Conservation (phyloP, 1,140 invertebrate species). For the Apolygus lucorum region DNA sequence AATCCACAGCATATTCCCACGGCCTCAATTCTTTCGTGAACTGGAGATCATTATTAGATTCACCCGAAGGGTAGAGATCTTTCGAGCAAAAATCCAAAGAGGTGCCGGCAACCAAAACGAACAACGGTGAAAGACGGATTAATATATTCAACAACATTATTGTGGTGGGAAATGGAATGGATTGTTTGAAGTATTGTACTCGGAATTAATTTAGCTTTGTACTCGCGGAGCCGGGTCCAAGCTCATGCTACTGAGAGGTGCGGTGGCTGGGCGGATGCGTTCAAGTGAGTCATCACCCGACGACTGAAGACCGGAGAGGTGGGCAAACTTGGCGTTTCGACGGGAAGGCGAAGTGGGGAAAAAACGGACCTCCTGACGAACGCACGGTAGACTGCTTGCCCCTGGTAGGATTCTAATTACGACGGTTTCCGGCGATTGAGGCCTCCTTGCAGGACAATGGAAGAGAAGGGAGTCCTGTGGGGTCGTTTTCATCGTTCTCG, state of each 20-base stretch:
- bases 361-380: no score
- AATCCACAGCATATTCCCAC: slow-evolving; percentile 54
- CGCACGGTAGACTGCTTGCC: no score
- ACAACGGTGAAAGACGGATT: neutral
- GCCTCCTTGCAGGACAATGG: no score
- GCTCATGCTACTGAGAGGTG: neutral
- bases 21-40: slow-evolving; percentile 60
- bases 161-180: no score
- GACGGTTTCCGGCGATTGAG: no score
- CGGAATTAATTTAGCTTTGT: neutral
- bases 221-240: neutral
- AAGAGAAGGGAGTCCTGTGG: no score
- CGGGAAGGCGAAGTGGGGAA: no score
- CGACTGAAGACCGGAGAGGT: neutral
- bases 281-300: slow-evolving; percentile 8
- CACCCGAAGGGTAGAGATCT: neutral
- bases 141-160: neutral
- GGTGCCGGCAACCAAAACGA: neutral
- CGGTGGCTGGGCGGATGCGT: neutral
- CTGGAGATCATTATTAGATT: slow-evolving; percentile 17
- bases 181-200: neutral
- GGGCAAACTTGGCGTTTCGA: no score
- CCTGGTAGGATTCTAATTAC: no score
- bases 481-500: no score
- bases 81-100: slow-evolving; percentile 19